Base-by-base conservation (phyloP, 2,113 vertebrate genomes). In the Myotis brandtii region DNA sequence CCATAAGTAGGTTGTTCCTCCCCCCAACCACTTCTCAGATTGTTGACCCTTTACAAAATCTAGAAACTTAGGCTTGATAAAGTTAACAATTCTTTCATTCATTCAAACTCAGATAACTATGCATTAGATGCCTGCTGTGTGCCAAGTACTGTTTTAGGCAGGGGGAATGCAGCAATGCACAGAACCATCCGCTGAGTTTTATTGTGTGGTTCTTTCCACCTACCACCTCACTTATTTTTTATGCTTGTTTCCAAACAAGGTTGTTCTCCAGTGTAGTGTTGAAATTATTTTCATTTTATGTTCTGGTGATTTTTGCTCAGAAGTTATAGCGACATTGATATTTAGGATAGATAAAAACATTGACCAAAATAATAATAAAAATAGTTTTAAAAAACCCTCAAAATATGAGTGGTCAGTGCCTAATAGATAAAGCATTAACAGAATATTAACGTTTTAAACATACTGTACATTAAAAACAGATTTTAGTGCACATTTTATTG, bases 401-500 rank as follows among this genome's bases (percentile, higher is more conserved):
- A 54, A n/a, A 81, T 90, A 11, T 52, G 40, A 94, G 11, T 77
- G 20, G 2, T 37, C 17, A 85, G 43, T 76, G 9, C 17, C 46
- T 66, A 34, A 43, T 30, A 69, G 20, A 4, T 8, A 80, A 95
- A 54, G 12, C 25, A 32, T 62, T 76, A 86, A 17, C 6, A 88
- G 46, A 91, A 50, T 89, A 43, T 79, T 73, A 64, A 27, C 69
- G 46, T 54, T 86, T 83, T 50, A 93, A 95, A 56, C n/a, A 82
- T 52, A 34, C 1, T 70, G 0, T 52, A 37, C 5, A 56, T 90
- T 86, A 25, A 46, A 43, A 32, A 93, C n/a, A 67, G 2, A 43
- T 12, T 93, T 92, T 67, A 64, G 40, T 79, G 37, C 98, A 98
- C 98, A 86, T 98, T 95, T 97, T 83, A 85, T 97, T 98, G 96